These are phyloP conservation scores for Chamaea fasciata DNA, from an alignment of 2,113 vertebrate species.

Conservation along the genomic window DNA sequence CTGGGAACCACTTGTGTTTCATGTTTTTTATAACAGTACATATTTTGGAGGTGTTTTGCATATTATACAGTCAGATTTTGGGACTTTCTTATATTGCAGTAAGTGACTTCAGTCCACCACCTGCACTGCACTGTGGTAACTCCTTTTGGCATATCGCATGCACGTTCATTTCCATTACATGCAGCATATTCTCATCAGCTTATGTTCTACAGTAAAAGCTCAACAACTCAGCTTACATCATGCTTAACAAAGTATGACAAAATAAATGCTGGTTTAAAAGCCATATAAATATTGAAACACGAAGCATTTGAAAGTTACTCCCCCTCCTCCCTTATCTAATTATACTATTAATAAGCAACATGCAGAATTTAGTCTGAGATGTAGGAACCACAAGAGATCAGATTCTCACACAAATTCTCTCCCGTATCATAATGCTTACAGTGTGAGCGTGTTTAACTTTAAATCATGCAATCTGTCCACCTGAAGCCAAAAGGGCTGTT, in stretches of 20 bases:
- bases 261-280: not conserved
- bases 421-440: not conserved
- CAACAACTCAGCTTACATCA: not conserved
- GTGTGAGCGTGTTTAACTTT: not conserved
- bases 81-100: not conserved
- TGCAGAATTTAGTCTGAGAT: not conserved
- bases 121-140: not conserved
- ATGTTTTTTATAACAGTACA: not conserved
- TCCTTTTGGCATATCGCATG: not conserved
- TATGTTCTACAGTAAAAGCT: not conserved
- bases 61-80: not conserved
- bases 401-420: not conserved
- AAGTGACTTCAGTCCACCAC: not conserved
- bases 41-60: not conserved
- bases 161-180: not conserved
- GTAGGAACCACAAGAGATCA: not conserved
- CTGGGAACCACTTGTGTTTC: rapidly evolving
- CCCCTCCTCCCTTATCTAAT: not conserved
- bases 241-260: not conserved
- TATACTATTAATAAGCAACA: not conserved
- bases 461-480: not conserved
- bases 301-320: not conserved
- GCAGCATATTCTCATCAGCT: not conserved
- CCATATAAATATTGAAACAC: not conserved
- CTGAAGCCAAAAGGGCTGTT: not conserved